Conservation (phyloP, 1,140 invertebrate species). For the Argopecten irradians region DNA sequence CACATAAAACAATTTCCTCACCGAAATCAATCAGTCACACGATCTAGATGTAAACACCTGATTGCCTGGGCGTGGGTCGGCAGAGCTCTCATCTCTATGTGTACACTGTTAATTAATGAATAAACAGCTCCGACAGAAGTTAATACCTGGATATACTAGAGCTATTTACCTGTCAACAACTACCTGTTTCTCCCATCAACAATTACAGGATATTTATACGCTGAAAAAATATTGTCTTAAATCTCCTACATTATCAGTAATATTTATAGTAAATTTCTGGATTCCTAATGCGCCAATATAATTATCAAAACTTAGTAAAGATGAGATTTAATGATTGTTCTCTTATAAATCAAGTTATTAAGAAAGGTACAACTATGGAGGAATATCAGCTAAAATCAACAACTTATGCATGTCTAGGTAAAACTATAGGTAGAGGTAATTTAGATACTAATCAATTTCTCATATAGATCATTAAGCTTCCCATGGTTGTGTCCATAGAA, state of each 20-base stretch:
- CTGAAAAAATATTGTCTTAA: too few species aligned
- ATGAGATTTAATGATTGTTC: too few species aligned
- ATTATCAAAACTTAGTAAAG: too few species aligned
- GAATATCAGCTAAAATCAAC: too few species aligned
- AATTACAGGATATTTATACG: too few species aligned
- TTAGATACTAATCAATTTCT: not conserved
- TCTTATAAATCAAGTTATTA: too few species aligned
- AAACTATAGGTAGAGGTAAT: not conserved
- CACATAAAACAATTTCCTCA: constrained; percentile 45
- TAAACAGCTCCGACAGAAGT: not conserved
- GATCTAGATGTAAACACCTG: constrained; percentile 24
- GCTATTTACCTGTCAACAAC: not conserved
- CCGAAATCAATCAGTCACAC: constrained; percentile 30
- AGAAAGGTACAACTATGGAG: too few species aligned
- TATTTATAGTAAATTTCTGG: too few species aligned
- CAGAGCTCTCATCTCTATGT: not conserved
- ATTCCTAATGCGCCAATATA: too few species aligned
- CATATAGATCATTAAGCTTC: not conserved
- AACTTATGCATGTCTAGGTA: too few species aligned
- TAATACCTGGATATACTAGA: not conserved
- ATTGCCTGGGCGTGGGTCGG: not conserved
- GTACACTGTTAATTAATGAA: constrained; percentile 6
- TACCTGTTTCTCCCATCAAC: too few species aligned
- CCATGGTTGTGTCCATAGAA: not conserved
- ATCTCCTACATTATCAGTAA: too few species aligned